A percentile compares a stretch with the other conserved stretches of the same genome.
phyloP scores from a whole-genome alignment of 1,140 invertebrate species.

The Aphaenogaster rudis region DNA sequence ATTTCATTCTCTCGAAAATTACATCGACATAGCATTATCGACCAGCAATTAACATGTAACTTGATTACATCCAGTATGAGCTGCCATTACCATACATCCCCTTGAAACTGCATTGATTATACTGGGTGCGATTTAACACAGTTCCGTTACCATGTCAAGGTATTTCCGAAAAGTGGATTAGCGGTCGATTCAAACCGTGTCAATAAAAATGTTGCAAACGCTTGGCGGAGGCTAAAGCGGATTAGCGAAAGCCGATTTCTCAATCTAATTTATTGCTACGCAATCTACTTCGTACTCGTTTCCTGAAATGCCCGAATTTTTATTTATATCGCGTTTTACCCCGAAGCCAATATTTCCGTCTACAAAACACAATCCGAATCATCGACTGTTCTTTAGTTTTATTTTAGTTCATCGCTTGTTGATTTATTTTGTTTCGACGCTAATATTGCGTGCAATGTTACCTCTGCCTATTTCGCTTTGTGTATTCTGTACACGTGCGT shows the following conservation, averaged over 20 bases:
- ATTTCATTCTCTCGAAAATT: constrained; percentile 36
- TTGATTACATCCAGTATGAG: constrained; percentile 40
- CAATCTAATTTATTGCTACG: constrained; percentile 52
- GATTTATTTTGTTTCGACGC: constrained; percentile 30
- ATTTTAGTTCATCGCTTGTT: constrained; percentile 15
- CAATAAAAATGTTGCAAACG: constrained; percentile 62
- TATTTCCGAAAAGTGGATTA: constrained; percentile 54
- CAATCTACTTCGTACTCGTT: constrained; percentile 20
- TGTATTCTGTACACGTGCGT: constrained; percentile 54
- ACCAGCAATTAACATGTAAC: constrained; percentile 48
- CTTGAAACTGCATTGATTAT: constrained; percentile 58
- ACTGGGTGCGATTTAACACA: constrained; percentile 33
- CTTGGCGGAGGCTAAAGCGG: constrained; percentile 29
- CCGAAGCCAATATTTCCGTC: constrained; percentile 15
- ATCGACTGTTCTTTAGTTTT: background rate
- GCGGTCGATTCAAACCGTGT: constrained; percentile 51
- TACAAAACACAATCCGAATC: constrained; percentile 16
- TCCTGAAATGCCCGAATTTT: constrained; percentile 38
- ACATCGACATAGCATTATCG: constrained; percentile 41
- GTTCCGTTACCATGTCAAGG: constrained; percentile 37
- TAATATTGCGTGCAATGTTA: constrained; percentile 55
- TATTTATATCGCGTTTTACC: constrained; percentile 31
- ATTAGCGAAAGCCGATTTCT: constrained; percentile 58
- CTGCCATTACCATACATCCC: constrained; percentile 41
- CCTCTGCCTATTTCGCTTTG: constrained; percentile 29